Conservation (phyloP, 2,888 invertebrate species). For the Thereva unica region DNA sequence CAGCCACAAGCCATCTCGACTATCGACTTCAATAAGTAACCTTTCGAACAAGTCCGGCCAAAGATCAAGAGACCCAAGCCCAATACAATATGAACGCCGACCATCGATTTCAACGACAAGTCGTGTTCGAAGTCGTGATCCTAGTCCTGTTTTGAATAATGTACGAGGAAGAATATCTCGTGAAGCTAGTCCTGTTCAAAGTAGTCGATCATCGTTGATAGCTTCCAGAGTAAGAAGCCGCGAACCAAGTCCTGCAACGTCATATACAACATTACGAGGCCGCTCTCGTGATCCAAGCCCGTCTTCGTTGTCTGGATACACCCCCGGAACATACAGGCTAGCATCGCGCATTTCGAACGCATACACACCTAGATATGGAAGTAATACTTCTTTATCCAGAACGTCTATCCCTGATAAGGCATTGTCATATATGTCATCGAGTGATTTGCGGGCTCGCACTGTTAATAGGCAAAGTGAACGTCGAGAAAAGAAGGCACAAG, state of each 20-base stretch:
- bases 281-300: conserved; percentile 65
- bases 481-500: conserved; percentile 35
- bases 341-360: conserved; percentile 42
- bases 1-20: conserved; percentile 27
- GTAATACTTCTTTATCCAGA: conserved; percentile 28
- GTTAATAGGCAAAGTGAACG: conserved; percentile 47
- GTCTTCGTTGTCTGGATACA: conserved; percentile 47
- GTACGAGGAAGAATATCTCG: conserved; percentile 40
- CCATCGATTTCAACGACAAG: conserved; percentile 47
- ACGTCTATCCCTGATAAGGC: conserved; percentile 47
- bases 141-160: conserved; percentile 60
- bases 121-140: conserved; percentile 55
- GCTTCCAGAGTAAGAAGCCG: conserved; percentile 41
- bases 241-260: conserved; percentile 55
- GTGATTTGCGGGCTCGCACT: conserved; percentile 55
- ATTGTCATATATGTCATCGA: conserved; percentile 55
- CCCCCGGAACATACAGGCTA: conserved; percentile 46
- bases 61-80: conserved; percentile 62
- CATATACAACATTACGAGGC: conserved; percentile 51
- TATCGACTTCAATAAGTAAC: conserved; percentile 44
- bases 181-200: background rate
- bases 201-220: conserved; percentile 43
- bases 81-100: conserved; percentile 56
- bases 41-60: conserved; percentile 50
- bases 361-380: conserved; percentile 46